Evolutionary conservation across 2,888 invertebrate species (phyloP), one percentile per base, ranked within the genome.

Genomic region (Apodemia mormo): DNA sequence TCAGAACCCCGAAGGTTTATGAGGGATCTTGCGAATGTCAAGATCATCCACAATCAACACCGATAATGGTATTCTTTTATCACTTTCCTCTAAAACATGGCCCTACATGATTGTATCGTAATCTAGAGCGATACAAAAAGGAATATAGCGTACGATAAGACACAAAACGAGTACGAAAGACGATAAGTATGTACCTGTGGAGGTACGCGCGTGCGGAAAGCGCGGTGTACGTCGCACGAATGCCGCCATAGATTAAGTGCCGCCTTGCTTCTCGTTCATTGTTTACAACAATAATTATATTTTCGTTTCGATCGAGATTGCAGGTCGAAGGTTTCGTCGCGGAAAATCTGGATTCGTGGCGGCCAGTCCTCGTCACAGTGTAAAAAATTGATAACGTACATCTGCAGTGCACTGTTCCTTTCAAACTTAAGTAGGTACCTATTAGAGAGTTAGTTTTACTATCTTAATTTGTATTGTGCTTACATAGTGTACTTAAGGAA

Each of bases 261-360:
- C 83, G 78, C 77, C 81, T 82, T 83, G 80, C 82, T 84, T 82
- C 81, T 82, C 82, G 80, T 82, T 84, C 83, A 90, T 92, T 93
- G 92, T 92, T 93, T 92, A 92, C 92, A 82, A 82, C 88, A 84
- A 85, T 89, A 89, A 92, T 90, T 89, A 90, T 86, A 86, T 88
- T 91, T 90, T 88, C 85, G 82, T 86, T 88, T 84, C 87, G 89
- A 90, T 90, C 87, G 88, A 87, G 86, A 90, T 91, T 86, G 82
- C 88, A 82, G 86, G 85, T 85, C 85, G 88, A 87, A 92, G 90
- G 90, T 87, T 90, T 78, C 72, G 80, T 76, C 81, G 82, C 85
- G 89, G 89, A 89, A 90, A 90, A 90, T 88, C 89, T 90, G 84
- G 82, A 79, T 37, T 64, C 33, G 61, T 76, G 75, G 73, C 76